Conservation (phyloP, 2,888 invertebrate species). For the Julus scandinavius region DNA sequence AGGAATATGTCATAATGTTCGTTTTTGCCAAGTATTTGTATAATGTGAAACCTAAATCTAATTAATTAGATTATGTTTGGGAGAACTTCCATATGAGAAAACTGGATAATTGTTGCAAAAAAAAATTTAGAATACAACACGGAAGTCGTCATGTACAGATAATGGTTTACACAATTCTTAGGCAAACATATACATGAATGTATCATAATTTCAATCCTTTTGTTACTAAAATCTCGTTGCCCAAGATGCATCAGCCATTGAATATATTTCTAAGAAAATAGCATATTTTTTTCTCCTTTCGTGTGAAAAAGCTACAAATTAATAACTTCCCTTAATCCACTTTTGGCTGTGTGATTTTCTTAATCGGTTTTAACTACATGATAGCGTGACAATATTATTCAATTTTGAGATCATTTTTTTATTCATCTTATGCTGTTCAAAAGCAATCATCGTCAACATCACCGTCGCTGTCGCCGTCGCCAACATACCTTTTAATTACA, state of each 20-base stretch:
- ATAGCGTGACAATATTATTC: conserved; percentile 26
- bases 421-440: not conserved
- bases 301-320: conserved; percentile 29
- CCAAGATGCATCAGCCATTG: not conserved
- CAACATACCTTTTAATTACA: not conserved
- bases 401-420: not conserved
- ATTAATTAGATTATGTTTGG: not conserved
- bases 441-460: not conserved
- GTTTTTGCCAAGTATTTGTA: not conserved
- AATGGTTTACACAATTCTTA: not conserved
- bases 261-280: too few species aligned
- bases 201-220: too few species aligned
- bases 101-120: not conserved
- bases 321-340: not conserved
- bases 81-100: not conserved
- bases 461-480: not conserved
- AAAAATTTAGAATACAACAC: not conserved
- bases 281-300: not conserved
- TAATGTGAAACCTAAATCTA: too few species aligned
- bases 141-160: not conserved
- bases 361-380: not conserved
- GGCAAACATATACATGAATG: too few species aligned
- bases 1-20: not conserved
- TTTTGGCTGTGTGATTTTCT: not conserved
- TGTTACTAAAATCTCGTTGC: not conserved